A percentile compares a stretch with the other conserved stretches of the same genome.
phyloP scores from a whole-genome alignment of 1,140 invertebrate species.

The Mycetomoellerius zeteki region DNA sequence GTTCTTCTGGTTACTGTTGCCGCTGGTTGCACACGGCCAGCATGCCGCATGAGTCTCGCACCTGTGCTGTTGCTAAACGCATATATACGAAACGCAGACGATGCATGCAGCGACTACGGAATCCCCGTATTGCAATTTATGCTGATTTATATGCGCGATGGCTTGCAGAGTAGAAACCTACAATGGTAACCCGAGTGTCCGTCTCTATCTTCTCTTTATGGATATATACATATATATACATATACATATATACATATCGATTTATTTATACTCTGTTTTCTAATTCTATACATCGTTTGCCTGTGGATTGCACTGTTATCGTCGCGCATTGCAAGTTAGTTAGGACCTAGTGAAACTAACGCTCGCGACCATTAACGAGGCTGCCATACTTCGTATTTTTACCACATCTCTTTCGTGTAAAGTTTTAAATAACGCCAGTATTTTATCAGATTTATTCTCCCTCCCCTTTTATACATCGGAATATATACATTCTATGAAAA shows the following conservation, averaged over 20 bases:
- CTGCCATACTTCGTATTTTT: constrained; percentile 19
- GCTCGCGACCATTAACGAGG: constrained; percentile 20
- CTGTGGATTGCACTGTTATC: neutral
- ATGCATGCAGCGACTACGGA: constrained; percentile 82
- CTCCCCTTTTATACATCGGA: neutral
- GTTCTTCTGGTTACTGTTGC: constrained; percentile 16
- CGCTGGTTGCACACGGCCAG: constrained; percentile 7
- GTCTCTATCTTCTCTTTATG: neutral
- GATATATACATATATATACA: neutral
- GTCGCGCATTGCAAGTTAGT: constrained; percentile 17
- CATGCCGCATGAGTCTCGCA: constrained; percentile 45
- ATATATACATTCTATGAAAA: constrained; percentile 27
- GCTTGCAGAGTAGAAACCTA: constrained; percentile 55
- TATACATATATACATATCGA: neutral
- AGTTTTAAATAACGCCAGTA: constrained; percentile 25
- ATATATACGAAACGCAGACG: constrained; percentile 61
- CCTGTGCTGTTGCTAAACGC: constrained; percentile 62
- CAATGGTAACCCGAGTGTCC: neutral
- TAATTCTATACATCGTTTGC: constrained; percentile 2
- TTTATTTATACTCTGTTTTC: constrained; percentile 47
- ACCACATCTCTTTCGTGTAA: neutral
- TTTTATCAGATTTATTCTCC: constrained; percentile 27
- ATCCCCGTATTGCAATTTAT: constrained; percentile 84
- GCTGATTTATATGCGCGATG: constrained; percentile 84
- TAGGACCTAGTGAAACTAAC: neutral